A percentile compares a stretch with the other conserved stretches of the same genome.
Evolutionary conservation across 1,140 invertebrate genomes (phyloP).

Genomic region (Lepidurus packardi): DNA sequence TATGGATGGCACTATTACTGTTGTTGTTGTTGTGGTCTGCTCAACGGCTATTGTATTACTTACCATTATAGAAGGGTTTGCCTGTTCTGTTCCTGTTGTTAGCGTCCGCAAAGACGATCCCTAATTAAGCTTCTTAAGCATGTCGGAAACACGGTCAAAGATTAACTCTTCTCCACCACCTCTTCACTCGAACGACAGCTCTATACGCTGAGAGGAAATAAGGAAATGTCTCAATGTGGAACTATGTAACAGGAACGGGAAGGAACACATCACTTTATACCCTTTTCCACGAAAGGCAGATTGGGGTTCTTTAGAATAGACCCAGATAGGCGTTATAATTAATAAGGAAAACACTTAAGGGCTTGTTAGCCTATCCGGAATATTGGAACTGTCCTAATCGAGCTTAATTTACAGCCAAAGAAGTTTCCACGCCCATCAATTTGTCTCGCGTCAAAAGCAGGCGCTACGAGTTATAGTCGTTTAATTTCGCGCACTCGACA

Average conservation of each 20-base stretch:
- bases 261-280: not conserved
- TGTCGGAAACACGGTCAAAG: not conserved
- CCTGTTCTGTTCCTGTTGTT: not conserved
- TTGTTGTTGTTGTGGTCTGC: no score
- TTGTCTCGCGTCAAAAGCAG: no score
- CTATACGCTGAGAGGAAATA: not conserved
- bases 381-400: no score
- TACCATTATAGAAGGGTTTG: not conserved
- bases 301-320: not conserved
- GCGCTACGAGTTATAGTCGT: no score
- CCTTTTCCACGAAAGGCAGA: not conserved
- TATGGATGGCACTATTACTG: no score
- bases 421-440: no score
- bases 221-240: conserved; percentile 3
- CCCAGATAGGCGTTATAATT: not conserved
- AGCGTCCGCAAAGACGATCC: not conserved
- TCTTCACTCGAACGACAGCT: not conserved
- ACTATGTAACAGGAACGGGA: not conserved
- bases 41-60: not conserved
- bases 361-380: no score
- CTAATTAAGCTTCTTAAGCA: not conserved
- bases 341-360: not conserved
- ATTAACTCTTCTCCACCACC: not conserved
- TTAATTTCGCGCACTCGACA: no score
- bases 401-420: no score